A percentile compares a stretch with the other conserved stretches of the same genome.
Evolutionary conservation across 1,140 invertebrate species (phyloP).

Genomic region (Drosophila nasuta): DNA sequence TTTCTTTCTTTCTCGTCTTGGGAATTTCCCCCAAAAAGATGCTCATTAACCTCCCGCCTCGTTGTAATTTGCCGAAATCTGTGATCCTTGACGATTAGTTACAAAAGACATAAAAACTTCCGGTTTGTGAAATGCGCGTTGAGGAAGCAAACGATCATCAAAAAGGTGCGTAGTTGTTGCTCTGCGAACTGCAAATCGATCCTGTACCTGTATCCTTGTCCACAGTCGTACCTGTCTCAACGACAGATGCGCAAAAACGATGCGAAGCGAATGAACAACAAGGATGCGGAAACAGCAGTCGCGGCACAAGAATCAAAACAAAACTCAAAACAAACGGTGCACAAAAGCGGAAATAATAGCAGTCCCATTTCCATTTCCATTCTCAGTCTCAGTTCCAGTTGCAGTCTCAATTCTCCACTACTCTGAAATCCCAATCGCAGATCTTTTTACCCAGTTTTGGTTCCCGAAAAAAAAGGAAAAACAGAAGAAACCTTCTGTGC

Average conservation of each 20-base stretch:
- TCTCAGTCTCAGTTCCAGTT: conserved; percentile 14
- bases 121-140: conserved; percentile 51
- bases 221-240: conserved; percentile 47
- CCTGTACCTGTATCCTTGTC: conserved; percentile 44
- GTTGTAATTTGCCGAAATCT: conserved; percentile 69
- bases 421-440: conserved; percentile 22
- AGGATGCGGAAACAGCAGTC: conserved; percentile 70
- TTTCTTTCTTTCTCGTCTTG: conserved; percentile 17
- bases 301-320: conserved; percentile 69
- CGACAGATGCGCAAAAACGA: conserved; percentile 69
- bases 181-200: conserved; percentile 20
- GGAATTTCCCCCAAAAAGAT: conserved; percentile 5
- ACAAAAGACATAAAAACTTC: conserved; percentile 75
- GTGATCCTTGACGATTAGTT: conserved; percentile 68
- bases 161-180: conserved; percentile 61
- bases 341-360: conserved; percentile 69
- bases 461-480: conserved; percentile 19
- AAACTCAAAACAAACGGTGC: conserved; percentile 47
- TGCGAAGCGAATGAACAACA: conserved; percentile 29
- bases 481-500: conserved; percentile 33
- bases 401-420: conserved; percentile 1
- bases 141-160: conserved; percentile 47
- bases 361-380: conserved; percentile 36
- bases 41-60: conserved; percentile 55
- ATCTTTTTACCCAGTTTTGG: conserved; percentile 40